Evolutionary conservation across 2,113 vertebrate species (phyloP).

Genomic region (Pelmatolapia mariae): DNA sequence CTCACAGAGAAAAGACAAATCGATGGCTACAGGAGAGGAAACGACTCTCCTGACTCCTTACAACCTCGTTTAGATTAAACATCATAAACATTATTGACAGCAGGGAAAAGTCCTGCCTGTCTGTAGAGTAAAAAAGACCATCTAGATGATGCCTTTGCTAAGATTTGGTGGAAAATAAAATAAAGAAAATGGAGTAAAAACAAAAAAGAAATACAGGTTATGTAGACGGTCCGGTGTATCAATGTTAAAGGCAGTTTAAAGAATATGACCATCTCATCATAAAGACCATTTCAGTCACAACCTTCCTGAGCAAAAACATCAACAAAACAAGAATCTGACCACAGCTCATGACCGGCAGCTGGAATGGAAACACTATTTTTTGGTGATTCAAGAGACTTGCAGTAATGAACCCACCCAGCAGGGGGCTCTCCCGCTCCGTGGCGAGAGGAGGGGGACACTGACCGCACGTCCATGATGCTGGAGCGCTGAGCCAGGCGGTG

Average conservation of each 20-base stretch:
- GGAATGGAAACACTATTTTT: background rate
- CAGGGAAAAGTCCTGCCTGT: background rate
- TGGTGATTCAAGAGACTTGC: conserved; percentile 14
- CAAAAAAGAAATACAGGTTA: background rate
- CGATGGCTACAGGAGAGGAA: background rate
- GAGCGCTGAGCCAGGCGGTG: conserved; percentile 86
- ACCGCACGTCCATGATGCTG: conserved; percentile 98
- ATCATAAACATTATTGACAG: accelerated
- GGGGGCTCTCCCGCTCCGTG: conserved; percentile 72
- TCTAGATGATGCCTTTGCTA: background rate
- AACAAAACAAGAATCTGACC: background rate
- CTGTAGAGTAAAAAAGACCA: background rate
- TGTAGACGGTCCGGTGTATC: background rate
- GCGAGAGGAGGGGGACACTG: conserved; percentile 65
- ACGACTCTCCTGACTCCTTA: background rate
- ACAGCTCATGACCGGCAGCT: background rate
- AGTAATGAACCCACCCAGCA: conserved; percentile 69
- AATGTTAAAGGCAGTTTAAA: background rate
- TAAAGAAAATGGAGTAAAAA: background rate
- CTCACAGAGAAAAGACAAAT: background rate
- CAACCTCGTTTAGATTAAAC: background rate
- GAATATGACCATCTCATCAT: background rate
- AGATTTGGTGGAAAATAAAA: background rate
- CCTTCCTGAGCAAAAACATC: background rate
- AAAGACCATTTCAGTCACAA: background rate